Evolutionary conservation across 2,113 vertebrate species (phyloP), one percentile per base, ranked within the genome.

Genomic region (Gnathonemus echidnorhynchus): DNA sequence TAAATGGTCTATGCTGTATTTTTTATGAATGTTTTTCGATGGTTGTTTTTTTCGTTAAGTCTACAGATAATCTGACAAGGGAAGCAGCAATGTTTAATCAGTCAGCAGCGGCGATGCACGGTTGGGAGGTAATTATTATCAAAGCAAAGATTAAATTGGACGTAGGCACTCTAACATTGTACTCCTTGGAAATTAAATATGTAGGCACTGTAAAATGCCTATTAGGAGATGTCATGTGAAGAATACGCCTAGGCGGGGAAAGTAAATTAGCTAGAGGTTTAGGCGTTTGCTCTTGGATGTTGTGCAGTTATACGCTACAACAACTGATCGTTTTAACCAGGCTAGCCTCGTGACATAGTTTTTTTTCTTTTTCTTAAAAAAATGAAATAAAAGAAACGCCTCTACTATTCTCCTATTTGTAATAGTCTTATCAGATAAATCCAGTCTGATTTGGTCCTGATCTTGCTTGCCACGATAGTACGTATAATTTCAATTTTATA

Each of bases 51-150:
- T 19, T 17, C 31, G 58, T 56, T 88, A 35, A 58, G 56, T 66
- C 87, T 88, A 58, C 87, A 66, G 53, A 48, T 58, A 48, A 21
- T 45, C 87, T 88, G 27, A 80, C 27, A 80, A 24, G 87, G 87
- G 27, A 50, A 89, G 66, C 70, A 70, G 66, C 88, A 46, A 88
- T 88, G 88, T 89, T 89, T 89, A 21, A 35, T 35, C n/a, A 80
- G 66, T 89, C 66, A 77, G 87, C 56, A 66, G 87, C 87, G 39
- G 56, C 53, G 87, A 88, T 88, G 87, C 48, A 56, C 39, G 87
- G 15, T 80, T 80, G 74, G 74, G 74, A 80, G 74, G 74, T 80
- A 80, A 80, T 80, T 80, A 80, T 42, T 80, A 80, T 42, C 35
- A 80, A 42, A 80, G 74, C 74, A 39, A 35, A 80, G 74, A 39